These are phyloP conservation scores for Hesperophylax magnus DNA, from an alignment of 1,140 invertebrate genomes.

Conservation along the genomic window DNA sequence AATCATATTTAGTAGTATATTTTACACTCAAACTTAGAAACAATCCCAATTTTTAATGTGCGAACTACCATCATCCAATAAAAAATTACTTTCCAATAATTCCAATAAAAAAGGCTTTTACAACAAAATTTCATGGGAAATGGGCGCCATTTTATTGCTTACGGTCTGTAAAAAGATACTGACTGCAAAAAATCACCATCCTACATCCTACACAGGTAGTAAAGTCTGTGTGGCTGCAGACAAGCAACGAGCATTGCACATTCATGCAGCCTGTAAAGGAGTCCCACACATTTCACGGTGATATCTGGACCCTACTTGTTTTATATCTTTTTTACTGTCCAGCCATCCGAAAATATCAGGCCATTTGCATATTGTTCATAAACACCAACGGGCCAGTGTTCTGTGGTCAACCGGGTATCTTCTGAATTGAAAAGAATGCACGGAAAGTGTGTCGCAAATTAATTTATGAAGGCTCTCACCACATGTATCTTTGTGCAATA, in stretches of 20 bases:
- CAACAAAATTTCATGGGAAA: no score
- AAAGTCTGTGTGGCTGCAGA: not conserved
- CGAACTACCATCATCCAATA: no score
- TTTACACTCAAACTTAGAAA: no score
- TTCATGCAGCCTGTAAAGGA: not conserved
- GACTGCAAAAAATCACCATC: not conserved
- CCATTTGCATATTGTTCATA: slow-evolving; percentile 42
- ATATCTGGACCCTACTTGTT: slow-evolving; percentile 38
- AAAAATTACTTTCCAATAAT: no score
- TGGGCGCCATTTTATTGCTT: no score
- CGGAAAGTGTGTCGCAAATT: not conserved
- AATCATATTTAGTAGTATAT: no score
- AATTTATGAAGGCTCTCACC: no score
- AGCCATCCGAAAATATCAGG: slow-evolving; percentile 2
- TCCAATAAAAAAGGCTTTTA: no score
- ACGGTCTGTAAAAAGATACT: not conserved
- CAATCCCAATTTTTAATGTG: no score
- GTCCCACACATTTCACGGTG: slow-evolving; percentile 40
- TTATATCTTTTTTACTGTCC: slow-evolving; percentile 44
- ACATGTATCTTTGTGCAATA: no score
- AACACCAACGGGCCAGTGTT: not conserved
- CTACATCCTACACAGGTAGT: not conserved
- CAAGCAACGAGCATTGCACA: not conserved
- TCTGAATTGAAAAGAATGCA: not conserved
- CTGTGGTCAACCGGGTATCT: not conserved